Conservation (phyloP, 2,888 invertebrate genomes). For the Cheilosia scutellata region DNA sequence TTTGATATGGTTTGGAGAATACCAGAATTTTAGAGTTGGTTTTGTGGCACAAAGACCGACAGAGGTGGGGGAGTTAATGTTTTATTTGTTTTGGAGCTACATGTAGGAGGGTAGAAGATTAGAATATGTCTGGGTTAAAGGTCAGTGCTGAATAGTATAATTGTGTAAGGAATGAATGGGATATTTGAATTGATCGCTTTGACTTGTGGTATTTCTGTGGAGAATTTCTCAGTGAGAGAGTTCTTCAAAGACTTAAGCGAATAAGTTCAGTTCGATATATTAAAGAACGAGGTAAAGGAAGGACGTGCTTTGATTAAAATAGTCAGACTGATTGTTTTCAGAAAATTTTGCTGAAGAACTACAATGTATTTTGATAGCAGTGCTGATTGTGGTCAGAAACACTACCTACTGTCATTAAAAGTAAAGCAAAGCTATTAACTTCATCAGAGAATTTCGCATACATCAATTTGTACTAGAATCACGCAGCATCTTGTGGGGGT, state of each 20-base stretch:
- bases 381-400: no score
- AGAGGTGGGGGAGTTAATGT: conserved; percentile 32
- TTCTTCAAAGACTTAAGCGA: not conserved
- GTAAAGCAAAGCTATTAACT: no score
- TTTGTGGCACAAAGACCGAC: conserved; percentile 17
- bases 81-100: conserved; percentile 40
- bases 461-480: no score
- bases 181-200: not conserved
- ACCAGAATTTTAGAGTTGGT: conserved; percentile 30
- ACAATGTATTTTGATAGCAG: no score
- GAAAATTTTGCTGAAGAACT: no score
- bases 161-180: not conserved
- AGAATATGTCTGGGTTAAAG: conserved; percentile 23
- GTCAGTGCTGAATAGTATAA: conserved; percentile 11
- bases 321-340: no score
- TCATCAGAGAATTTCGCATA: no score
- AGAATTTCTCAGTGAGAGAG: not conserved
- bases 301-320: no score
- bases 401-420: no score
- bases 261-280: no score
- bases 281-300: no score
- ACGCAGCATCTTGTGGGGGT: no score
- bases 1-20: conserved; percentile 40
- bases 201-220: conserved; percentile 29
- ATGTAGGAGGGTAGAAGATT: not conserved